Evolutionary conservation across 1,140 invertebrate species (phyloP).

Genomic region (Danaus plexippus): DNA sequence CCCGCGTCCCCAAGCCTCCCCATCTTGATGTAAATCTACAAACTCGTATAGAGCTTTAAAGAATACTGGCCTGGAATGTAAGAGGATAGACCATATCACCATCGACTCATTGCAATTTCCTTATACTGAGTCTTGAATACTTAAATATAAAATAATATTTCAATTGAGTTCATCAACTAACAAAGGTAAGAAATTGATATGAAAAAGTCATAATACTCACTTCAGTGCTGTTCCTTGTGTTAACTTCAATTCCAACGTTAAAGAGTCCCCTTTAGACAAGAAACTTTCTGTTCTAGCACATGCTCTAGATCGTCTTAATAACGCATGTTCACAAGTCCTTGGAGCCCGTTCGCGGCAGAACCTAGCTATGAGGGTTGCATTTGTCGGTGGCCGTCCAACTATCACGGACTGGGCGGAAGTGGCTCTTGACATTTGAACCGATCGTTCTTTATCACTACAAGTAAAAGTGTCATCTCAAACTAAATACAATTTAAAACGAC

Average conservation of each 20-base stretch:
- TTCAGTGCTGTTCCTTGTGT: conserved; percentile 87
- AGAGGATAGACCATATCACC: too few relatives aligned
- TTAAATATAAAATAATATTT: too few relatives aligned
- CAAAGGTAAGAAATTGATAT: too few relatives aligned
- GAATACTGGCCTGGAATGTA: conserved; percentile 78
- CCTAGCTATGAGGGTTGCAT: conserved; percentile 81
- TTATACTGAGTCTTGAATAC: too few relatives aligned
- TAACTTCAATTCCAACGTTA: conserved; percentile 85
- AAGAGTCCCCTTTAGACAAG: conserved; percentile 82
- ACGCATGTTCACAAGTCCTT: conserved; percentile 82
- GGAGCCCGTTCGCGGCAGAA: conserved; percentile 85
- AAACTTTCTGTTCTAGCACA: conserved; percentile 88
- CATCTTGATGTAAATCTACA: conserved; percentile 88
- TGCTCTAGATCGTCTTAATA: conserved; percentile 75
- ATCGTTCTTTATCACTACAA: conserved; percentile 60
- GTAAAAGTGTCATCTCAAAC: not conserved
- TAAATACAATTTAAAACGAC: not conserved
- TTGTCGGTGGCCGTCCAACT: conserved; percentile 72
- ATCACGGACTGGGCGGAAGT: conserved; percentile 66
- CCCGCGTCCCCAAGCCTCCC: conserved; percentile 79
- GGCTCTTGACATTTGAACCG: conserved; percentile 60
- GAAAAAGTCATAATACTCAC: conserved; percentile 57
- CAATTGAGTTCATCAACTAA: too few relatives aligned
- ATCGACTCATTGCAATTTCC: too few relatives aligned
- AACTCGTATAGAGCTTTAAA: conserved; percentile 92